Evolutionary conservation across 2,797 vertebrate species (phyloP), one percentile per base, ranked within the genome.

Genomic region (Myotis pilosus): DNA sequence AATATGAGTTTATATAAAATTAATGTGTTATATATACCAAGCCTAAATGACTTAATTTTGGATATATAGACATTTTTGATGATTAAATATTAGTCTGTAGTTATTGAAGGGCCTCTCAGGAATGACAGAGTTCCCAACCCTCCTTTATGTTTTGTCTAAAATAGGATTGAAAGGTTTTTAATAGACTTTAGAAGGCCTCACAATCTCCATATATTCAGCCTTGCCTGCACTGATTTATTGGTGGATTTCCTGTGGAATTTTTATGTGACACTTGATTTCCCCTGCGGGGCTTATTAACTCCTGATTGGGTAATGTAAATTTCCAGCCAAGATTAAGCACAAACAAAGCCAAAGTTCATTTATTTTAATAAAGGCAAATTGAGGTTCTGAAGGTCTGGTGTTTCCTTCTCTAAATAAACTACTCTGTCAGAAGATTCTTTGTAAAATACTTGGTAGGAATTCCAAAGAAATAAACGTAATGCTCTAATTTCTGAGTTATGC

Each of bases 231-330:
- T 96, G 95, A 98, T 98, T 98, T 98, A 98, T 98, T 97, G 94
- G 93, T 98, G 96, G 98, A 98, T 98, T 98, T 99, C 88, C 97
- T 97, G 97, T 97, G 97, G 97, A 98, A 98, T 98, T 98, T 98
- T 98, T 98, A 98, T 97, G 96, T 90, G 97, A 98, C 97, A 97
- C 91, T 98, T 98, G 97, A 98, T 98, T 97, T 96, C 90, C 97
- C 97, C 96, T 95, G 79, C 5, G 97, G 96, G 95, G 96, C 96
- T 97, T 98, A 89, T 98, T 98, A 96, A 91, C 72, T 98, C 97
- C 94, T 98, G 97, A 98, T 98, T 98, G 98, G 98, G 95, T 98
- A 98, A 98, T 97, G 98, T 96, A 98, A 98, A 98, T 98, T 98
- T 98, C 97, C 96, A 98, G 95, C 95, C 96, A 98, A 98, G 97